Base-by-base conservation (phyloP, 2,797 vertebrate genomes). In the Danio kyathit region DNA sequence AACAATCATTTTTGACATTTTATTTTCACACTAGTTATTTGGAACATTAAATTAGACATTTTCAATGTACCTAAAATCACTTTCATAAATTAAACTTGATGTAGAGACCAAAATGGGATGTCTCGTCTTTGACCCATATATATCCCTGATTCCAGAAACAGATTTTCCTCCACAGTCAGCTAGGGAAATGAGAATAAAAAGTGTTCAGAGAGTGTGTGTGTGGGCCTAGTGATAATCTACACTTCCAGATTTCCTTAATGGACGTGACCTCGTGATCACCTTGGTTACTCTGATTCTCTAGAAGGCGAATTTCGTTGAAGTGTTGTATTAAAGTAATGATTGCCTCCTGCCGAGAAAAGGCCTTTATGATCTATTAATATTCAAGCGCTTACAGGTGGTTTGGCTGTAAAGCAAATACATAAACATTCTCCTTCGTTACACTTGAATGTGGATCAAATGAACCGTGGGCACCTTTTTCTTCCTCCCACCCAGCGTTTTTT, bases 361-460 rank as follows among this genome's bases (percentile, higher is more conserved):
- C 56, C 19, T 76, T 82, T 76, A 69, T 82, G 59, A 92, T 92
- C 93, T 94, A 92, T 94, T 96, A 95, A 95, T 95, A 95, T 95
- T 71, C 87, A 88, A 92, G 91, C 92, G 93, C 94, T 95, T 91
- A 94, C 94, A 93, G 94, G 95, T 94, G 90, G 92, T 90, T 93
- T 89, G 91, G 85, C 91, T 93, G 91, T 93, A 93, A 94, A 95
- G 89, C 84, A 90, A 88, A 88, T 92, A 95, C 92, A 92, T 92
- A 90, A 93, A 93, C 91, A 89, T 88, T 90, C 90, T 90, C 85
- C 89, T 91, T 90, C 87, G 91, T 91, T 92, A 93, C 91, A 93
- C 90, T 89, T 93, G 86, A 87, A 92, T 96, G 92, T 91, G 92
- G 92, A 91, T 93, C 91, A 94, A 96, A 95, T 91, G 87, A 93